Evolutionary conservation across 2,113 vertebrate species (phyloP).

Genomic region (Oryzias celebensis): DNA sequence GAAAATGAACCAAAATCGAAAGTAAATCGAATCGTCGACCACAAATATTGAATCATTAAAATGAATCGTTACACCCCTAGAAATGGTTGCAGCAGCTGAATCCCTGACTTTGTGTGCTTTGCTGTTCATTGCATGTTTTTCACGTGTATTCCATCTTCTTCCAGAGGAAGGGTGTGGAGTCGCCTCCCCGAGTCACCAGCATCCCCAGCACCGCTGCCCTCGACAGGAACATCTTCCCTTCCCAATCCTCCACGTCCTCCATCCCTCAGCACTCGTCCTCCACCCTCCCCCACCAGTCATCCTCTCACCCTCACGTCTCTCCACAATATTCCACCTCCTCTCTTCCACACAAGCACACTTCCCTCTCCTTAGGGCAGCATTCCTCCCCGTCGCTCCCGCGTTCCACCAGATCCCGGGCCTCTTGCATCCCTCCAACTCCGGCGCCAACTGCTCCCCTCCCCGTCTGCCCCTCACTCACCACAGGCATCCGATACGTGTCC

Average conservation of each 20-base stretch:
- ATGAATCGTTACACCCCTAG: too few species aligned
- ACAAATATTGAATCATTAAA: too few species aligned
- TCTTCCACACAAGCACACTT: conserved; percentile 73
- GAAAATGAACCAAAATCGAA: too few species aligned
- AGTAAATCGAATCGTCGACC: too few species aligned
- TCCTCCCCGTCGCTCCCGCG: conserved; percentile 64
- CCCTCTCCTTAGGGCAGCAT: conserved; percentile 60
- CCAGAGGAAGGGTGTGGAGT: conserved; percentile 84
- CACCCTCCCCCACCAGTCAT: conserved; percentile 66
- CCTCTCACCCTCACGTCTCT: conserved; percentile 55
- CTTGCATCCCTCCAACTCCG: conserved; percentile 69
- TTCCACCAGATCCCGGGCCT: conserved; percentile 71
- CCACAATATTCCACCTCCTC: conserved; percentile 72
- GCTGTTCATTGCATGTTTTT: too few species aligned
- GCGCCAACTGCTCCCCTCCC: conserved; percentile 70
- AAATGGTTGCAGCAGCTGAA: too few species aligned
- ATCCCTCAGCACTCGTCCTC: conserved; percentile 66
- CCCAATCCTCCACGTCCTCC: conserved; percentile 69
- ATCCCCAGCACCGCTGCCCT: conserved; percentile 83
- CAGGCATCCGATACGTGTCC: conserved; percentile 71
- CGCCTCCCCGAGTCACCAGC: conserved; percentile 84
- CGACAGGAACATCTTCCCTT: conserved; percentile 82
- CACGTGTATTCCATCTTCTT: conserved; percentile 24
- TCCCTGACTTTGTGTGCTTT: too few species aligned
- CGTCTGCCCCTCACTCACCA: conserved; percentile 73